phyloP scores from a whole-genome alignment of 2,113 vertebrate species.

The Colossoma macropomum region DNA sequence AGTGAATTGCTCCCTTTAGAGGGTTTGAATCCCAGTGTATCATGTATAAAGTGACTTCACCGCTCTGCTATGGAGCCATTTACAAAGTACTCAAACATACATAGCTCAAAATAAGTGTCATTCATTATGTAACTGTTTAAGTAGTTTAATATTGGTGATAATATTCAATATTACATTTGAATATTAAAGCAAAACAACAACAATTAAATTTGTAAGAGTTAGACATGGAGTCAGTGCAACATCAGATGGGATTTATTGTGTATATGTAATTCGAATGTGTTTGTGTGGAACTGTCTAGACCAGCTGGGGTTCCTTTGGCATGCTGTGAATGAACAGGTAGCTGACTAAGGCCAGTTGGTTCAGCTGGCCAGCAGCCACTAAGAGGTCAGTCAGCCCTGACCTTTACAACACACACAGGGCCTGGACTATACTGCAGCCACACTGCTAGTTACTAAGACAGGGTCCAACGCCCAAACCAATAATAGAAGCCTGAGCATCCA shows the following conservation, averaged over 20 bases:
- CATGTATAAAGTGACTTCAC: too few species aligned
- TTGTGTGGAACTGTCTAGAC: neutral
- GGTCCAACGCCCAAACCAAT: neutral
- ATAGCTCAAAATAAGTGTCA: too few species aligned
- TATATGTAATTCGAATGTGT: constrained; percentile 9
- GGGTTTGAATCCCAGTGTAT: too few species aligned
- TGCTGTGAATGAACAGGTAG: neutral
- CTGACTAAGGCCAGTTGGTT: neutral
- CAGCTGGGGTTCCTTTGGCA: constrained; percentile 8
- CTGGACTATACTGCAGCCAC: neutral
- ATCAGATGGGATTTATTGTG: neutral
- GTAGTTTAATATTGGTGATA: too few species aligned
- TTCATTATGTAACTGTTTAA: too few species aligned
- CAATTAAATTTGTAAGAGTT: too few species aligned
- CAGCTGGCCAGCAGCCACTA: neutral
- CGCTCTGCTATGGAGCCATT: too few species aligned
- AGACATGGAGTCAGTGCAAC: too few species aligned
- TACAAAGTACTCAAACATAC: too few species aligned
- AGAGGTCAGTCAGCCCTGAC: neutral
- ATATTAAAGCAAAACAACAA: too few species aligned
- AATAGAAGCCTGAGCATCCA: neutral
- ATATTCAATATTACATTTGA: too few species aligned
- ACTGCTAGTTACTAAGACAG: neutral
- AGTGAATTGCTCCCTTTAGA: too few species aligned
- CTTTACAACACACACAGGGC: neutral